Percentiles rank a stretch among this genome's conserved stretches.
Conservation (phyloP, 2,888 invertebrate species). For the Diaprepes abbreviatus region DNA sequence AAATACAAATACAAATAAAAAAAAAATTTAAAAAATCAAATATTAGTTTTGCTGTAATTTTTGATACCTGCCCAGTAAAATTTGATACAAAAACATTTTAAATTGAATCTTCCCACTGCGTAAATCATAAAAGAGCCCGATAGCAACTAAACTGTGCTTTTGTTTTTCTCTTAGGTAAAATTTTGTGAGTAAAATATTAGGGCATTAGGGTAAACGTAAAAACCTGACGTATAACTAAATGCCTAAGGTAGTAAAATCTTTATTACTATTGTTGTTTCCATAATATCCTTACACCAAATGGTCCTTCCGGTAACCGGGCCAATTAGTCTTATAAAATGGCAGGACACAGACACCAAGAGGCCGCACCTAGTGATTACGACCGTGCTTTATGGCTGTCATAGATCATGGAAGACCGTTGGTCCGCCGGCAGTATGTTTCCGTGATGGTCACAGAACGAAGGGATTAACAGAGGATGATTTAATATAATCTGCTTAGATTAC, state of each 20-base stretch:
- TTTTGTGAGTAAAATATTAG: conserved; percentile 5
- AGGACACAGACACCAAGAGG: conserved; percentile 39
- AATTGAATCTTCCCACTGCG: no score
- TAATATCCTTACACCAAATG: conserved; percentile 23
- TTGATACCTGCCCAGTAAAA: no score
- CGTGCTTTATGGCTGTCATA: conserved; percentile 46
- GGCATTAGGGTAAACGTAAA: conserved; percentile 6
- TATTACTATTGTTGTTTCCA: conserved; percentile 22
- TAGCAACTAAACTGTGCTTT: not conserved
- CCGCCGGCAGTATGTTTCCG: conserved; percentile 43
- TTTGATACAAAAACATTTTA: no score
- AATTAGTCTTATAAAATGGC: conserved; percentile 46
- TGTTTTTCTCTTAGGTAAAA: conserved; percentile 1
- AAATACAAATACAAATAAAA: no score
- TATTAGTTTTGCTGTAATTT: no score
- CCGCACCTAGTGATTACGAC: conserved; percentile 45
- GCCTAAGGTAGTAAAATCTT: conserved; percentile 18
- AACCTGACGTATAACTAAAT: conserved; percentile 14
- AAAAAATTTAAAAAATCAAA: no score
- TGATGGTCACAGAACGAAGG: conserved; percentile 32
- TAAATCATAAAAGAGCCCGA: not conserved
- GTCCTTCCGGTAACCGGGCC: conserved; percentile 22
- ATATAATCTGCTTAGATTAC: conserved; percentile 45
- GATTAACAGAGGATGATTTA: conserved; percentile 37
- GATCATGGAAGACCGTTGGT: conserved; percentile 36